A percentile compares a stretch with the other conserved stretches of the same genome.
Conservation (phyloP, 2,888 invertebrate species). For the Gandaritis pyraliata region DNA sequence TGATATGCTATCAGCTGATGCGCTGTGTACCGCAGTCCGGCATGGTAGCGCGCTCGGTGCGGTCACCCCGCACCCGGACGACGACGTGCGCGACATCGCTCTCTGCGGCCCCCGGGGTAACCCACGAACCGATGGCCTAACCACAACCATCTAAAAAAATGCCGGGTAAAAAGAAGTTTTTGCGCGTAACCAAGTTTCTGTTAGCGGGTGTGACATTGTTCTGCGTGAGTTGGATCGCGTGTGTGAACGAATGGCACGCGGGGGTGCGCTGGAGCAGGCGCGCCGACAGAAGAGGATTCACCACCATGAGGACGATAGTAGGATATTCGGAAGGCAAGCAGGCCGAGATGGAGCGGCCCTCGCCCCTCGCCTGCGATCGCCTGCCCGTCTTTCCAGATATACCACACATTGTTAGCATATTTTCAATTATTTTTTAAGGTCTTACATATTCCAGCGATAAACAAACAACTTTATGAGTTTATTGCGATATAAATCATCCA, state of each 20-base stretch:
- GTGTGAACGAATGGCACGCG: conserved; percentile 73
- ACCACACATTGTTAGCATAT: conserved; percentile 64
- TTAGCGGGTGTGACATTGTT: conserved; percentile 72
- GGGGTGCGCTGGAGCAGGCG: conserved; percentile 61
- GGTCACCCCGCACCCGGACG: conserved; percentile 66
- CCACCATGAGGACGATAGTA: conserved; percentile 84
- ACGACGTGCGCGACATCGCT: conserved; percentile 46
- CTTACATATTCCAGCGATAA: conserved; percentile 1
- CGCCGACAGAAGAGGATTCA: conserved; percentile 42
- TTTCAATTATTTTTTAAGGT: conserved; percentile 16
- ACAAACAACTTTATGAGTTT: conserved; percentile 31
- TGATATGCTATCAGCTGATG: conserved; percentile 82
- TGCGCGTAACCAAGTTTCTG: conserved; percentile 69
- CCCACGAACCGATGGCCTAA: conserved; percentile 45
- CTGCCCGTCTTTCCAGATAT: conserved; percentile 67
- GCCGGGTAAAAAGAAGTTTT: conserved; percentile 65
- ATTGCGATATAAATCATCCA: conserved; percentile 38
- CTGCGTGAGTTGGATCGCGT: conserved; percentile 76
- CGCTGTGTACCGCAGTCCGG: conserved; percentile 77
- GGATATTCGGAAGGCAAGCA: conserved; percentile 85
- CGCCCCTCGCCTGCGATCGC: conserved; percentile 71
- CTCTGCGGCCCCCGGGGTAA: conserved; percentile 49
- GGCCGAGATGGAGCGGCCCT: conserved; percentile 78
- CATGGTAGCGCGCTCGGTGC: conserved; percentile 75
- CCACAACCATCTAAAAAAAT: conserved; percentile 43